A percentile compares a stretch with the other conserved stretches of the same genome.
These are phyloP conservation scores for Drosophila tristis DNA, from an alignment of 1,140 invertebrate species.

Conservation along the genomic window DNA sequence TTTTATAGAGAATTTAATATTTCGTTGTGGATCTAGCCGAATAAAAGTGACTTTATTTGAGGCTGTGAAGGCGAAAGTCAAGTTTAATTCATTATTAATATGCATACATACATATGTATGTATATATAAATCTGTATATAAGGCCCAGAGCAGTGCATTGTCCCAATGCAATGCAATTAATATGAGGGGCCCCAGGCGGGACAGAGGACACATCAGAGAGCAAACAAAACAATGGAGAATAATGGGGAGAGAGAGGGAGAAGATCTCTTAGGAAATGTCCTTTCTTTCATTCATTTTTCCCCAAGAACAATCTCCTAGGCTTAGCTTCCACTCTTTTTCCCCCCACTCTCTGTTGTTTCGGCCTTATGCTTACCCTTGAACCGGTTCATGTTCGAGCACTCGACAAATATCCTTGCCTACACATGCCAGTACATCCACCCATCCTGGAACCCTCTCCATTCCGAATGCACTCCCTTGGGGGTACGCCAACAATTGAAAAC, in stretches of 20 bases:
- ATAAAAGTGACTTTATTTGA: slow-evolving; percentile 28
- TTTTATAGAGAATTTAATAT: slow-evolving; percentile 1
- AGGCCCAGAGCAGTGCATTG: slow-evolving; percentile 8
- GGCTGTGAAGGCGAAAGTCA: slow-evolving; percentile 71
- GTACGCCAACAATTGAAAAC: slow-evolving; percentile 19
- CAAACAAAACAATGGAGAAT: slow-evolving; percentile 53
- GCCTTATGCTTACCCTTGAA: slow-evolving; percentile 67
- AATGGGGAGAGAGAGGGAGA: slow-evolving; percentile 19
- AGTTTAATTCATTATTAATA: slow-evolving; percentile 82
- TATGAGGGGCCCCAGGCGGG: slow-evolving; percentile 48
- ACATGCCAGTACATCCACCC: slow-evolving; percentile 43
- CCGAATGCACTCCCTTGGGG: too few species aligned
- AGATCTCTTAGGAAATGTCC: slow-evolving; percentile 32
- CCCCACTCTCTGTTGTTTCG: not conserved
- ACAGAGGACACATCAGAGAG: slow-evolving; percentile 14
- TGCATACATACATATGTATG: not conserved
- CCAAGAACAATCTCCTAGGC: slow-evolving; percentile 8
- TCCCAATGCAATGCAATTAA: slow-evolving; percentile 73
- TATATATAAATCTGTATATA: slow-evolving; percentile 27
- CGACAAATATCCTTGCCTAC: slow-evolving; percentile 42
- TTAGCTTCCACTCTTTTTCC: not conserved
- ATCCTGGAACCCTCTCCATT: not conserved
- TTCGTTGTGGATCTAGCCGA: slow-evolving; percentile 12
- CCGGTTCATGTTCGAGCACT: slow-evolving; percentile 48
- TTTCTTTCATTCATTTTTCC: slow-evolving; percentile 11